Base-by-base conservation (phyloP, 2,888 invertebrate species). In the Allolobophora icterica region DNA sequence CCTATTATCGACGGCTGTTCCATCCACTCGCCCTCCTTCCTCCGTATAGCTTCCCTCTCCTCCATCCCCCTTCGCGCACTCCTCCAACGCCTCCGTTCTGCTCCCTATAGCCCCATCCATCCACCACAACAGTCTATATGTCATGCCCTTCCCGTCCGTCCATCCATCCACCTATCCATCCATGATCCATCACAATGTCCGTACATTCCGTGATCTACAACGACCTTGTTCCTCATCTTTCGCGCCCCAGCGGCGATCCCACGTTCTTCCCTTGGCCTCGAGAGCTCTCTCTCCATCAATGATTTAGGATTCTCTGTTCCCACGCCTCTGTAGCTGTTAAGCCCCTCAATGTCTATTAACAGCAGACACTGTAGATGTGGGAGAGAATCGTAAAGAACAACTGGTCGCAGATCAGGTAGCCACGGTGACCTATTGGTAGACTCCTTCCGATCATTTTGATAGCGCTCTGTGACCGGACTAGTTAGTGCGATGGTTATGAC, bases 151-250 rank as follows among this genome's bases (percentile, higher is more conserved):
- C 24, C 71, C 71, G 17, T 71, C 52, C 52, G 24, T 52, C 52
- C 52, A 52, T 24, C 19, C 52, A 52, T 52, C 52, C 21, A 24
- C 15, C 24, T 24, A 24, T 24, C 52, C 42, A 42, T 42, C 17
- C 42, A 42, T 40, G 13, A 40, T 71, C 71, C 71, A 71, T n/a
- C 71, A 8, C 71, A n/a, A n/a, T n/a, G n/a, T 71, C n/a, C 71
- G 71, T 71, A 71, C 30, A 71, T n/a, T n/a, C n/a, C 71, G 30
- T 71, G 71, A 30, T 71, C 71, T n/a, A 71, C n/a, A 8, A 1
- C 71, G 71, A 71, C 71, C 71, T 71, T 71, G 30, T n/a, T 71
- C 30, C 71, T 71, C 71, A 71, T n/a, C 71, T n/a, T 71, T 71
- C 71, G 5, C 71, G 30, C n/a, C 6, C 71, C n/a, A n/a, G 11